Base-by-base conservation (phyloP, 2,113 vertebrate genomes). In the Notiomystis cincta region DNA sequence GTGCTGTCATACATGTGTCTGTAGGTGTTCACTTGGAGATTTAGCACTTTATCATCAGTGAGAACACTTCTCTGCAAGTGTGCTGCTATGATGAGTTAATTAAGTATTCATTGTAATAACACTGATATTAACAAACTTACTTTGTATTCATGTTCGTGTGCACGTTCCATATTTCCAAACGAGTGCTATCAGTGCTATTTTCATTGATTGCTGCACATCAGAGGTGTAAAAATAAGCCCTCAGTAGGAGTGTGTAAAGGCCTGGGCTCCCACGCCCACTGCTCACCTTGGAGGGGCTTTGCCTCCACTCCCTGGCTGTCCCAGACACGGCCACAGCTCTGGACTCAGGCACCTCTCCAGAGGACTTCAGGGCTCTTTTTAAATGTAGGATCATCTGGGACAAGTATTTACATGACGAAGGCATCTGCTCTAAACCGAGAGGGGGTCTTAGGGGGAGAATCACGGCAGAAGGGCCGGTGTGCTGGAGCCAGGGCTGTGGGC, bases 41-140 rank as follows among this genome's bases (percentile, higher is more conserved):
- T 91, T 83, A 89, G 89, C 84, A 90, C 91, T 93, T 94, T 53
- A 65, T 76, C 82, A 90, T 82, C 91, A 94, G 87, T 18, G 40
- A 87, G 84, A 92, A 82, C 37, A 4, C 75, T 76, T 57, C 65
- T 25, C 65, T 81, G 77, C 9, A 10, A 94, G 45, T 20, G 69
- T 40, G 67, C 54, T 76, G 94, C 44, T 91, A 38, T 47, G 72
- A 90, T 56, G 82, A 92, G 76, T 72, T 95, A 61, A 93, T 94
- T 95, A 95, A 82, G 45, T 64, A 93, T 93, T 93, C 87, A 66
- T 80, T 90, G 66, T 94, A 93, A 95, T 82, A 95, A 61, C 87
- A 38, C 73, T 28, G 91, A 89, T 94, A 93, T 87, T 92, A 95
- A 80, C 3, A 27, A 93, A 81, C 50, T 54, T 53, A 56, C 6